Evolutionary conservation across 2,113 vertebrate species (phyloP).

Genomic region (Podarcis muralis): DNA sequence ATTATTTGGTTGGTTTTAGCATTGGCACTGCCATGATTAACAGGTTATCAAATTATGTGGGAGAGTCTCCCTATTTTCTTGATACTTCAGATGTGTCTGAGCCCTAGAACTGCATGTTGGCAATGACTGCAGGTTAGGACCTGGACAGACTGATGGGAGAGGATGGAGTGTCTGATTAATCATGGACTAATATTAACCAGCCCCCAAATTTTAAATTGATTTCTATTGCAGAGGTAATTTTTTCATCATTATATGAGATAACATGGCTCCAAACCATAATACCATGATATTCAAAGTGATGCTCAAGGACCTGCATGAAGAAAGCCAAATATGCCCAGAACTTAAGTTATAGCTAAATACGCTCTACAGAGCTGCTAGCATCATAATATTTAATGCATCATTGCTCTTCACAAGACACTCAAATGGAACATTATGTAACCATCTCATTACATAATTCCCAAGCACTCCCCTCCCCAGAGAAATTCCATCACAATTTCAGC

Average conservation of each 20-base stretch:
- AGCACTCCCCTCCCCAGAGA: neutral
- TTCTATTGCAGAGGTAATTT: too few species aligned
- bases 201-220: neutral
- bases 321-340: neutral
- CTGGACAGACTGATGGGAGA: neutral
- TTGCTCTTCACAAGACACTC: neutral
- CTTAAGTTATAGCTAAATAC: neutral
- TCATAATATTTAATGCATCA: neutral
- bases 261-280: neutral
- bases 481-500: neutral
- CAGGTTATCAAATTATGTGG: too few species aligned
- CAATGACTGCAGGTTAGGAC: neutral
- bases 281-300: neutral
- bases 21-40: too few species aligned
- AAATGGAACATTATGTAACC: constrained; percentile 6
- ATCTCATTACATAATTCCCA: neutral
- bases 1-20: too few species aligned
- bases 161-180: neutral
- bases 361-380: neutral
- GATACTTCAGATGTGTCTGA: neutral
- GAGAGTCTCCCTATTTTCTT: neutral
- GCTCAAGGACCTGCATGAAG: neutral
- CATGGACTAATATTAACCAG: neutral
- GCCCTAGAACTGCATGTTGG: neutral
- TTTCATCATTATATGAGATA: too few species aligned